A percentile compares a stretch with the other conserved stretches of the same genome.
These are phyloP conservation scores for Poeciliopsis paucimaculata DNA, from an alignment of 2,797 vertebrate species.

Conservation along the genomic window DNA sequence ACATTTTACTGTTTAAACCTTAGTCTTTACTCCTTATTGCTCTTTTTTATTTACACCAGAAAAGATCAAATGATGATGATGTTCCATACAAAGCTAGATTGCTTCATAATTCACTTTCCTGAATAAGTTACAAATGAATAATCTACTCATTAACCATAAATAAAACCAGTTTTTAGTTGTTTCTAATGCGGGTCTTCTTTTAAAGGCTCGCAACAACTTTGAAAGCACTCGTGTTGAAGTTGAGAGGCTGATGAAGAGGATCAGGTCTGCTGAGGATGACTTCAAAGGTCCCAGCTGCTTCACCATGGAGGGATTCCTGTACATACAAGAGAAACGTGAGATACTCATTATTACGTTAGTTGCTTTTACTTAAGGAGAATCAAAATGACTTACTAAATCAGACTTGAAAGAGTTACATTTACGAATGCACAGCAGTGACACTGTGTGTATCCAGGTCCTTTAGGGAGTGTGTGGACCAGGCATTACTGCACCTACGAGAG, in stretches of 20 bases:
- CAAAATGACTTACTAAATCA: background rate
- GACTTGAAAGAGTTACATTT: background rate
- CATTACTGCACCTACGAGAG: conserved; percentile 98
- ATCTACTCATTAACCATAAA: background rate
- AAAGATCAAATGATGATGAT: background rate
- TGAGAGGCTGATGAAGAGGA: conserved; percentile 95
- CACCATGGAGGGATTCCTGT: conserved; percentile 97
- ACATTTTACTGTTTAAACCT: background rate
- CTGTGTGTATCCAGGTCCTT: conserved; percentile 80
- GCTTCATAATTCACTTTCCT: background rate
- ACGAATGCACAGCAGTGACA: background rate
- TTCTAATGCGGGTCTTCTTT: conserved; percentile 18
- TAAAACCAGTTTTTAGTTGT: background rate
- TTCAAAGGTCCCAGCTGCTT: conserved; percentile 92
- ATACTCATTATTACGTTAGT: background rate
- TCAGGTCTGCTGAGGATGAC: conserved; percentile 93
- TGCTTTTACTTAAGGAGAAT: background rate
- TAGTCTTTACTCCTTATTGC: background rate
- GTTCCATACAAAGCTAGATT: background rate
- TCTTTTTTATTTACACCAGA: background rate
- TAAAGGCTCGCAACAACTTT: conserved; percentile 97
- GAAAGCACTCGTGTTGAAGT: conserved; percentile 98
- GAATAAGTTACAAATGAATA: background rate
- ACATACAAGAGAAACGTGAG: conserved; percentile 97
- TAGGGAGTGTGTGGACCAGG: conserved; percentile 95